Evolutionary conservation across 2,888 invertebrate species (phyloP).

Genomic region (Odiellus spinosus): DNA sequence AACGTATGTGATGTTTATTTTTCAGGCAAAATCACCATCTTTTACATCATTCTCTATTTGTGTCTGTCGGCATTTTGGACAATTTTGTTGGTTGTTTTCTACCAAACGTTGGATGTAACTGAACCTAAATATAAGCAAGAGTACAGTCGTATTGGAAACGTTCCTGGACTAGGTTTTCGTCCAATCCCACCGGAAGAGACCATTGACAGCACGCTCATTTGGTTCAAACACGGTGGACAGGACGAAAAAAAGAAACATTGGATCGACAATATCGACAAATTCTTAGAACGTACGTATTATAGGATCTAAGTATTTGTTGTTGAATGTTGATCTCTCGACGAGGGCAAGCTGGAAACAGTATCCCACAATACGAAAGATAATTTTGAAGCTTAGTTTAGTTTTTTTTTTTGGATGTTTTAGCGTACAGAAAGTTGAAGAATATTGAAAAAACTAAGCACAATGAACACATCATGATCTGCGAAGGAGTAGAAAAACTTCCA

Average conservation of each 20-base stretch:
- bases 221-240: conserved; percentile 49
- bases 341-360: no score
- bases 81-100: conserved; percentile 84
- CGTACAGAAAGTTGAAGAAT: not conserved
- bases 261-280: conserved; percentile 42
- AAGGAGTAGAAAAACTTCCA: conserved; percentile 42
- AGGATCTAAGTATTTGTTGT: not conserved
- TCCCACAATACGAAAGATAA: not conserved
- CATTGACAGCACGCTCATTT: conserved; percentile 89
- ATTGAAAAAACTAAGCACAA: not conserved
- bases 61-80: conserved; percentile 85
- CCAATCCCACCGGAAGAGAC: conserved; percentile 87
- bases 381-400: not conserved
- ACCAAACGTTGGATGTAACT: conserved; percentile 68
- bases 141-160: conserved; percentile 71
- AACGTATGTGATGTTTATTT: no score
- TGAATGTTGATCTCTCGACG: no score
- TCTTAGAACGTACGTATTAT: conserved; percentile 51
- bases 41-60: conserved; percentile 91
- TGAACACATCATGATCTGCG: conserved; percentile 35
- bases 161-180: conserved; percentile 93
- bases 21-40: conserved; percentile 83
- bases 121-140: conserved; percentile 80
- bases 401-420: not conserved
- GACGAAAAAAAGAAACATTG: conserved; percentile 12